Base-by-base conservation (phyloP, 2,797 vertebrate genomes). In the Antrozous pallidus region DNA sequence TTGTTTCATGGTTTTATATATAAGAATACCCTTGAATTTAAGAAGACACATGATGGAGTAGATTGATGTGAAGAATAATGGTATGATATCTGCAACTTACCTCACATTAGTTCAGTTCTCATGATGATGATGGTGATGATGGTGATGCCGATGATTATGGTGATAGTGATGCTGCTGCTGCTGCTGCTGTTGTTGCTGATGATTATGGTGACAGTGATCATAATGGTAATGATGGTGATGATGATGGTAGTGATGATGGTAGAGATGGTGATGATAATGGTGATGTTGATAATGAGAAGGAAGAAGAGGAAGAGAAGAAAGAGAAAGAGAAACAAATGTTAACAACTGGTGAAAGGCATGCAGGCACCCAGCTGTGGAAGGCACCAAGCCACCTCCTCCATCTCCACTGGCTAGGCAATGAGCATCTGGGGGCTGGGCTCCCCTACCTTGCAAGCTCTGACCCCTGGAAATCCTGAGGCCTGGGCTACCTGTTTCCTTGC, bases 371-470 rank as follows among this genome's bases (percentile, higher is more conserved):
- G 45, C 13, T 20, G 16, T 0, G 31, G n/a, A 49, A 6, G 16
- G 47, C 31, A 56, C 2, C 0, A 22, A 2, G 20, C 8, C 1
- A 1, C 63, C 17, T 80, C 40, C 7, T 47, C 16, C 54, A 42
- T 67, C 75, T 81, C 36, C 56, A 31, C 12, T 74, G 8, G 65
- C 33, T 2, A 36, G 49, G n/a, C 2, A 11, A 80, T 13, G n/a
- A 33, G 26, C 18, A 3, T 10, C 16, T 1, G 20, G 67, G 67
- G 3, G 26, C 67, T 89, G 42, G 51, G 16, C 67, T 31, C 45
- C 8, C 24, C n/a, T 9, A 1, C 5, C 17, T 22, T 0, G 33
- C 22, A 9, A 63, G 26, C 26, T 49, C 47, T 51, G 33, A 73
- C 5, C 13, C 33, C 31, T 31, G 7, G 3, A 9, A 5, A 9